Percentiles rank a stretch among this genome's conserved stretches.
These are phyloP conservation scores for Pristionchus maxplancki DNA, from an alignment of 2,888 invertebrate genomes.

Conservation along the genomic window DNA sequence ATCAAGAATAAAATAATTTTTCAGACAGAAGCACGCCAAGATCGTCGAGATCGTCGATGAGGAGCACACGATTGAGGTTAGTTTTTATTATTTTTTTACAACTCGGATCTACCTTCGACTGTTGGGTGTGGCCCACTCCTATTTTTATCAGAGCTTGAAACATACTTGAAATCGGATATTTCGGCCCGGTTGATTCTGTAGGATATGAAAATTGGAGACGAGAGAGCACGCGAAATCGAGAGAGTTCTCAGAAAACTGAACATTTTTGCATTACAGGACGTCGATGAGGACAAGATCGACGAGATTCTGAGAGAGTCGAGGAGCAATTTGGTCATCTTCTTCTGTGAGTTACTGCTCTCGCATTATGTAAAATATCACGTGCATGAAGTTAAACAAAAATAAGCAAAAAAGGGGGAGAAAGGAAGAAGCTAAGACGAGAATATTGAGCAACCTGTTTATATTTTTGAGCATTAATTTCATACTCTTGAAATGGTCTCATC, in stretches of 20 bases:
- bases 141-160: background rate
- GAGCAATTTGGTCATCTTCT: constrained; percentile 94
- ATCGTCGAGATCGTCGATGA: constrained; percentile 53
- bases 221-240: background rate
- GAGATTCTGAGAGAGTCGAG: constrained; percentile 95
- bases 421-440: too few species aligned
- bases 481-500: too few species aligned
- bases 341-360: constrained; percentile 84
- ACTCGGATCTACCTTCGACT: too few species aligned
- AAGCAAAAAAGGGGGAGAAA: too few species aligned
- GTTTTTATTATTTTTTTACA: background rate
- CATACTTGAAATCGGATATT: background rate
- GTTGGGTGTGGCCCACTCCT: too few species aligned
- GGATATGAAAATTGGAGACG: too few species aligned
- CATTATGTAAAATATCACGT: background rate
- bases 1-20: background rate
- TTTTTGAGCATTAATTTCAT: too few species aligned
- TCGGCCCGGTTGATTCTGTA: too few species aligned
- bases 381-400: too few species aligned
- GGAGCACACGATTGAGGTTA: constrained; percentile 65
- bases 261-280: constrained; percentile 87
- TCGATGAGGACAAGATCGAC: constrained; percentile 95
- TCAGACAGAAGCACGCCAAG: constrained; percentile 24
- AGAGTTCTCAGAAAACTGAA: background rate
- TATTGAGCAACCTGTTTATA: too few species aligned